Conservation (phyloP, 2,113 vertebrate species). For the Bubo scandiacus region DNA sequence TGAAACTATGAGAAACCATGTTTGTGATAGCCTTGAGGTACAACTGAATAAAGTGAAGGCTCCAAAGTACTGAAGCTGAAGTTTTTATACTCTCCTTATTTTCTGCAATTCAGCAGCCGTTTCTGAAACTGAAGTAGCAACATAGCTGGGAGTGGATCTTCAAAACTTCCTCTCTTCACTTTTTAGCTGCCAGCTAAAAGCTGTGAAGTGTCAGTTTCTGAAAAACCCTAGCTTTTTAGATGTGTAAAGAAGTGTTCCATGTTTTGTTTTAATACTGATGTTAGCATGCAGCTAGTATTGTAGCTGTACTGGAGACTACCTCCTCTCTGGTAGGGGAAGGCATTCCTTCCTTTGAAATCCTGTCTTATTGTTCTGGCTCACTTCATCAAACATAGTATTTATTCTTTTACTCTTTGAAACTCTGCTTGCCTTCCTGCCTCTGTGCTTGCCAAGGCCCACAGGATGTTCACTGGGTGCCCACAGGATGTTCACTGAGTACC, state of each 20-base stretch:
- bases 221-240: not conserved
- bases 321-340: not conserved
- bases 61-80: not conserved
- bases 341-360: not conserved
- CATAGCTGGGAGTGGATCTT: not conserved
- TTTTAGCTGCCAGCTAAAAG: not conserved
- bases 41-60: not conserved
- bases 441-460: not conserved
- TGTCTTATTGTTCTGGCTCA: not conserved
- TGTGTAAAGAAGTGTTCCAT: not conserved
- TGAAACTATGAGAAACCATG: not conserved
- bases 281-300: not conserved
- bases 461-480: not conserved
- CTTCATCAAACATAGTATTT: not conserved
- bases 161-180: not conserved
- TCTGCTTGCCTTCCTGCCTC: not conserved
- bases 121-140: not conserved
- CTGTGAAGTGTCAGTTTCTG: not conserved
- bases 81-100: not conserved
- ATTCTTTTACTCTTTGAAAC: not conserved
- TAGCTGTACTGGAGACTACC: not conserved
- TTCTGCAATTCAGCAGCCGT: not conserved
- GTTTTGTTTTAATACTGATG: not conserved
- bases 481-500: not conserved
- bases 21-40: not conserved